Percentiles rank a stretch among this genome's conserved stretches.
Conservation (phyloP, 2,888 invertebrate species). For the Nineta flava region DNA sequence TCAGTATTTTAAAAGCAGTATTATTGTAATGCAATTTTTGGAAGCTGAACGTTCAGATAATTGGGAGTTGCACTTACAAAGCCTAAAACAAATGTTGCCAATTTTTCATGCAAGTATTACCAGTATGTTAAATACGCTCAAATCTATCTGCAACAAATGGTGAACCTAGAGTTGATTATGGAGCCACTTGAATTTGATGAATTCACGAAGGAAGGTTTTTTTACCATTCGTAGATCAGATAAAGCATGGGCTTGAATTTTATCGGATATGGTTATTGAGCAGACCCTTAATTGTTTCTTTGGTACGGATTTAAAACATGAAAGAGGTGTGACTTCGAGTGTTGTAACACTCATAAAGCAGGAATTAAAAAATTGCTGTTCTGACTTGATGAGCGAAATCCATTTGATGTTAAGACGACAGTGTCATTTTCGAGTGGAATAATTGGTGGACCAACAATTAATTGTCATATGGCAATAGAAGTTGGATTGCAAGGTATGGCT, state of each 20-base stretch:
- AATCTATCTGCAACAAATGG: too few relatives aligned
- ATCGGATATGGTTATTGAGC: neutral
- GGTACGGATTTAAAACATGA: neutral
- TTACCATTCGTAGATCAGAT: too few relatives aligned
- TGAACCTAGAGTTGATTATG: too few relatives aligned
- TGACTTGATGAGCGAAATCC: neutral
- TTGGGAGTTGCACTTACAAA: neutral
- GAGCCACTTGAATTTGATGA: too few relatives aligned
- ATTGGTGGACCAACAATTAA: too few relatives aligned
- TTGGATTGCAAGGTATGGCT: too few relatives aligned
- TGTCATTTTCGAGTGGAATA: neutral
- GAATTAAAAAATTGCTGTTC: neutral
- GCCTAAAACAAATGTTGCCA: neutral
- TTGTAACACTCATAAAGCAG: neutral
- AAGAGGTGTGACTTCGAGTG: neutral
- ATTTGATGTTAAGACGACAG: neutral
- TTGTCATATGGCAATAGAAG: neutral
- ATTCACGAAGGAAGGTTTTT: too few relatives aligned
- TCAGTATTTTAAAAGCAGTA: neutral
- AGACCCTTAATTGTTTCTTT: neutral
- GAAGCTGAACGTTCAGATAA: conserved; percentile 1
- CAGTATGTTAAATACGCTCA: too few relatives aligned
- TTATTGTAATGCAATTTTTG: neutral
- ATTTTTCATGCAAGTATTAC: neutral
- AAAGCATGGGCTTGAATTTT: neutral